A percentile compares a stretch with the other conserved stretches of the same genome.
These are phyloP conservation scores for Oryzias celebensis DNA, from an alignment of 2,113 vertebrate genomes.

Conservation along the genomic window DNA sequence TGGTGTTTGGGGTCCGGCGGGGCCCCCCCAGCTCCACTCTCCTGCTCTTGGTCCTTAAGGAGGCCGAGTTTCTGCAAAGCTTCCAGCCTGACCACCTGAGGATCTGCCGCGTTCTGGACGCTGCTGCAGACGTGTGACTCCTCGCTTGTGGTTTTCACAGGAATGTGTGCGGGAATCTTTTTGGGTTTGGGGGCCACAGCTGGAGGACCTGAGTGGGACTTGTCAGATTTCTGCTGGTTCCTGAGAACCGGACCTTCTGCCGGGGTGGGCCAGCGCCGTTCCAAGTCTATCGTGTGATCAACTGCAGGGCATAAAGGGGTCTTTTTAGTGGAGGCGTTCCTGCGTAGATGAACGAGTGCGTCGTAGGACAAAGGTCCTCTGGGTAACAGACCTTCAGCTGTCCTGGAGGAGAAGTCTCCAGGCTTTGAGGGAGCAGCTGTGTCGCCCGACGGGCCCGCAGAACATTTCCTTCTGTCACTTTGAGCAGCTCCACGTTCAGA, in stretches of 20 bases:
- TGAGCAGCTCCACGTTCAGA: neutral
- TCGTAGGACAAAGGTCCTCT: slow-evolving; percentile 75
- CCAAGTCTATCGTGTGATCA: slow-evolving; percentile 58
- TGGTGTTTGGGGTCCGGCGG: slow-evolving; percentile 1
- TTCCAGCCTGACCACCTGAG: slow-evolving; percentile 76
- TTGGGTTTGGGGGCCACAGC: slow-evolving; percentile 83
- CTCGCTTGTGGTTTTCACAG: slow-evolving; percentile 73
- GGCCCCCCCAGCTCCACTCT: neutral
- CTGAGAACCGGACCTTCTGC: slow-evolving; percentile 9
- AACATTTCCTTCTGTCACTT: too few species aligned
- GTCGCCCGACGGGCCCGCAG: neutral
- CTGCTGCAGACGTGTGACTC: slow-evolving; percentile 25
- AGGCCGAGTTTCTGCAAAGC: slow-evolving; percentile 90
- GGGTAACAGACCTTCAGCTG: slow-evolving; percentile 27
- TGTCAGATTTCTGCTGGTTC: slow-evolving; percentile 17
- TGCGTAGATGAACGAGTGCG: slow-evolving; percentile 65
- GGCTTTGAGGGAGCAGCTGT: slow-evolving; percentile 48
- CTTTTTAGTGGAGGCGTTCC: slow-evolving; percentile 66
- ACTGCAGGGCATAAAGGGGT: slow-evolving; percentile 54
- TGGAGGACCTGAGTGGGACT: slow-evolving; percentile 67
- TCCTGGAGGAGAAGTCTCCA: slow-evolving; percentile 18
- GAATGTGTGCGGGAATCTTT: slow-evolving; percentile 61
- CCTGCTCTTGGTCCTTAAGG: slow-evolving; percentile 60
- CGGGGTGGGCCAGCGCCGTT: neutral
- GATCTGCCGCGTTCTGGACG: slow-evolving; percentile 50